Evolutionary conservation across 2,888 invertebrate species (phyloP), one percentile per base, ranked within the genome.

Genomic region (Aleiodes alternator): DNA sequence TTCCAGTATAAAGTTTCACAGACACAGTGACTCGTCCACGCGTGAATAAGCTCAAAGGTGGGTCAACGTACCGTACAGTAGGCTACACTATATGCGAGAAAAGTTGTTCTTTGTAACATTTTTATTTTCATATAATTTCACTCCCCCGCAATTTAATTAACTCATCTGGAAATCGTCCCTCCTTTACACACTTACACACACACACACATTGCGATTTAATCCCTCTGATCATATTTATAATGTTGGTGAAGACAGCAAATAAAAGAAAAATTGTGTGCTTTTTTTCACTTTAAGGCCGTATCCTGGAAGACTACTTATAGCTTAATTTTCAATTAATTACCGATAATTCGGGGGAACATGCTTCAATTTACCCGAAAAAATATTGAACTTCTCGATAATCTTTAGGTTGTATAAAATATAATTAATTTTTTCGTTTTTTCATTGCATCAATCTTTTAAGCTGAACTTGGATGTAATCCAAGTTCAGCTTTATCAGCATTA

Each of bases 81-180:
- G 48, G 64, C 14, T 38, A 61, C 38, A 59, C 16, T 38, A 48
- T 55, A 55, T 55, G 14, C 12, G 59, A 70, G 53, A 55, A 34
- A 64, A 73, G 55, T 75, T 72, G 71, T 34, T 57, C 68, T 31
- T 29, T 48, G 50, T 68, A 43, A 6, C 9, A 43, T 66, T 43
- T 14, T 50, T 14, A 29, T 72, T n/a, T 55, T 38, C 56, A 29
- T 56, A 14, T 57, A n/a, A 69, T 29, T n/a, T 70, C 64, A 78
- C 79, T 76, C 80, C 77, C 69, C 56, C 69, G 72, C 75, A 59
- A 72, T 70, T 77, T 74, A 77, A 80, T 80, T 76, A 76, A 80
- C 76, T 78, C 80, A 77, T 69, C 77, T 76, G 80, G 73, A 76
- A 79, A 80, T 77, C 74, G 51, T 72, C 50, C 55, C 23, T 69